A percentile compares a stretch with the other conserved stretches of the same genome.
These are phyloP conservation scores for Hylaeus volcanicus DNA, from an alignment of 1,140 invertebrate genomes.

Conservation along the genomic window DNA sequence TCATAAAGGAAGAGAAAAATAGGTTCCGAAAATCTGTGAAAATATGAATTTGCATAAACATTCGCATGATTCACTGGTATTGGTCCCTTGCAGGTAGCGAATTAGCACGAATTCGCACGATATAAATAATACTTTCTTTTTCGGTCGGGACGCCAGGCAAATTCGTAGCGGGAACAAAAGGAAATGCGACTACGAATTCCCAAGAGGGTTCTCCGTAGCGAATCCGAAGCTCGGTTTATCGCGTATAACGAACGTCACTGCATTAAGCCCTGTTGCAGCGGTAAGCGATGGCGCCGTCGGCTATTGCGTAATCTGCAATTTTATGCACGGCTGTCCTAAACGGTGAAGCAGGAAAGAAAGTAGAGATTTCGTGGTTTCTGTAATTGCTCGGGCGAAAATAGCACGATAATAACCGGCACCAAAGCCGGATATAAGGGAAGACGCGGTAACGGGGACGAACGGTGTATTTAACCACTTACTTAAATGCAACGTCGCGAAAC, in stretches of 20 bases:
- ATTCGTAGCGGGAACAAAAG: slow-evolving; percentile 36
- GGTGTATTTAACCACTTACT: slow-evolving; percentile 32
- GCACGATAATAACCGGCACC: slow-evolving; percentile 45
- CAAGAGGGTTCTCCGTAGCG: slow-evolving; percentile 44
- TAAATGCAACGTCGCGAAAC: slow-evolving; percentile 9
- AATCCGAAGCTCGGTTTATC: slow-evolving; percentile 63
- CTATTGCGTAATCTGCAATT: slow-evolving; percentile 68
- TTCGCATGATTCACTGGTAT: too few species aligned
- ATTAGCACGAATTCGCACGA: slow-evolving; percentile 42
- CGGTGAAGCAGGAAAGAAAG: slow-evolving; percentile 52
- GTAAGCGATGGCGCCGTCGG: slow-evolving; percentile 63
- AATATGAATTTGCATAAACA: too few species aligned
- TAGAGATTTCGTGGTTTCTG: slow-evolving; percentile 56
- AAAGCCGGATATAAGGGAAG: slow-evolving; percentile 13
- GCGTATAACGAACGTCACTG: slow-evolving; percentile 63
- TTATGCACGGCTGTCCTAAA: slow-evolving; percentile 54
- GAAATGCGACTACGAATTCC: slow-evolving; percentile 48
- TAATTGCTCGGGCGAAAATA: slow-evolving; percentile 60
- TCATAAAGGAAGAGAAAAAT: too few species aligned
- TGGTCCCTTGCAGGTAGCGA: neutral
- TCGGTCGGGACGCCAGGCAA: slow-evolving; percentile 19
- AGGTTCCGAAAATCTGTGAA: too few species aligned
- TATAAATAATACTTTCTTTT: slow-evolving; percentile 41
- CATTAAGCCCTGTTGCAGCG: slow-evolving; percentile 56
- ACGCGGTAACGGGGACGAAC: neutral